A percentile compares a stretch with the other conserved stretches of the same genome.
These are phyloP conservation scores for Ectemnius cavifrons DNA, from an alignment of 2,888 invertebrate genomes.

Conservation along the genomic window DNA sequence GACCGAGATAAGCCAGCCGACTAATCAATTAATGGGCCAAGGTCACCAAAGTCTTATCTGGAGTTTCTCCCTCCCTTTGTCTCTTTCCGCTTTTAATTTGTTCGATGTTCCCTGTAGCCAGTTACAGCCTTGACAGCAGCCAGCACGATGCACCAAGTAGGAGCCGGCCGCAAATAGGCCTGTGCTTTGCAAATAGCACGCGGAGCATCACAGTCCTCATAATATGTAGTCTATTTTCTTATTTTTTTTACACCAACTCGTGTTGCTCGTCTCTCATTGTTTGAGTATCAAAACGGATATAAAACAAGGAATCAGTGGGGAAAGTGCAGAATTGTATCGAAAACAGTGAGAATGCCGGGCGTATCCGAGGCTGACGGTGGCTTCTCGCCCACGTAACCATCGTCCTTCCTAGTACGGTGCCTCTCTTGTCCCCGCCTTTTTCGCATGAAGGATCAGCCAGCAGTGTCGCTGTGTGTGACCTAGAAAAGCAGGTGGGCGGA, in stretches of 20 bases:
- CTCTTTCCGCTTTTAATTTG: constrained; percentile 2
- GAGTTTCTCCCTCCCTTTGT: background rate
- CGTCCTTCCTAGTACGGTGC: constrained; percentile 41
- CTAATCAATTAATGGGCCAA: no score
- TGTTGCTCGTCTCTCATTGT: no score
- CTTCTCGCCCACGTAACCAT: constrained; percentile 49
- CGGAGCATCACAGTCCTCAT: no score
- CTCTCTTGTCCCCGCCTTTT: constrained; percentile 56
- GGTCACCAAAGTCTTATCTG: background rate
- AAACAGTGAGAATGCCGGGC: no score
- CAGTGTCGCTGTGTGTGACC: constrained; percentile 36
- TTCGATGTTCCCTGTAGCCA: background rate
- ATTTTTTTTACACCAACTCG: no score
- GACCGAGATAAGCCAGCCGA: no score
- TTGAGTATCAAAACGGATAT: no score
- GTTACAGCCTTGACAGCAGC: constrained; percentile 20
- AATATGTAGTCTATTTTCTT: no score
- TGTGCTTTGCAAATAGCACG: constrained; percentile 31
- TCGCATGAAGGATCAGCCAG: constrained; percentile 51
- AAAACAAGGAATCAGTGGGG: no score
- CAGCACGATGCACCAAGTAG: constrained; percentile 25
- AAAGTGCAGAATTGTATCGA: no score
- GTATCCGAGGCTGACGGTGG: background rate
- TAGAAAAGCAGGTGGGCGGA: constrained; percentile 53
- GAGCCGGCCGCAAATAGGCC: constrained; percentile 29